A percentile compares a stretch with the other conserved stretches of the same genome.
Conservation (phyloP, 2,113 vertebrate species). For the Eudyptes chrysolophus region DNA sequence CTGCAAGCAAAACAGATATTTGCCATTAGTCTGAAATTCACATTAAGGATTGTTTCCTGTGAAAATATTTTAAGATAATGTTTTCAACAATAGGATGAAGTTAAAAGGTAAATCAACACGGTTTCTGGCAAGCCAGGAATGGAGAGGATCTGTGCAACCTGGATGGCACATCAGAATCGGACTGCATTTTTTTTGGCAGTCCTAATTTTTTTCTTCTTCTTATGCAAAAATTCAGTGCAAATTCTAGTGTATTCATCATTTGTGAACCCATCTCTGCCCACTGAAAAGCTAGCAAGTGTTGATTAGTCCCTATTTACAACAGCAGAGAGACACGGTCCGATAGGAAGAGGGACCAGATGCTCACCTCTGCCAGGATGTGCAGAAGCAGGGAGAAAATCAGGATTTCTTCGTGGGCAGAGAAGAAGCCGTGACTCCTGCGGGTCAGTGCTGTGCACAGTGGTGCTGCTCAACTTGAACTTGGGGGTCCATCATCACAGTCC, state of each 20-base stretch:
- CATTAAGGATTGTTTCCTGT: neutral
- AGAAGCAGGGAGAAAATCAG: neutral
- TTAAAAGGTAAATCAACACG: neutral
- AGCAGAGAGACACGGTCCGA: rapidly evolving
- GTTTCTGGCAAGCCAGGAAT: neutral
- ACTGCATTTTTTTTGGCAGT: neutral
- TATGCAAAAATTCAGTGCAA: neutral
- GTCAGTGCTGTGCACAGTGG: neutral
- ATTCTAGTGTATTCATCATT: neutral
- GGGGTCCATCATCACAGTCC: too few species aligned
- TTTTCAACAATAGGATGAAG: neutral
- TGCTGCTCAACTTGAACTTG: rapidly evolving
- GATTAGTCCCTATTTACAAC: neutral
- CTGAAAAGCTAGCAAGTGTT: neutral
- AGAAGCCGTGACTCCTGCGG: neutral
- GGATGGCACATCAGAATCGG: rapidly evolving
- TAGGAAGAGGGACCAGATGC: neutral
- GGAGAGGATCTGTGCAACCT: neutral
- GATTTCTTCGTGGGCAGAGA: neutral
- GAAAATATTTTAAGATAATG: neutral
- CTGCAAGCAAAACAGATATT: neutral
- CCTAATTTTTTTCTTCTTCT: neutral
- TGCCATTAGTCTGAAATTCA: neutral
- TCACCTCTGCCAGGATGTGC: neutral
- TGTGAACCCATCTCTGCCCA: neutral